Base-by-base conservation (phyloP, 2,888 invertebrate species). In the Pandemis corylana region DNA sequence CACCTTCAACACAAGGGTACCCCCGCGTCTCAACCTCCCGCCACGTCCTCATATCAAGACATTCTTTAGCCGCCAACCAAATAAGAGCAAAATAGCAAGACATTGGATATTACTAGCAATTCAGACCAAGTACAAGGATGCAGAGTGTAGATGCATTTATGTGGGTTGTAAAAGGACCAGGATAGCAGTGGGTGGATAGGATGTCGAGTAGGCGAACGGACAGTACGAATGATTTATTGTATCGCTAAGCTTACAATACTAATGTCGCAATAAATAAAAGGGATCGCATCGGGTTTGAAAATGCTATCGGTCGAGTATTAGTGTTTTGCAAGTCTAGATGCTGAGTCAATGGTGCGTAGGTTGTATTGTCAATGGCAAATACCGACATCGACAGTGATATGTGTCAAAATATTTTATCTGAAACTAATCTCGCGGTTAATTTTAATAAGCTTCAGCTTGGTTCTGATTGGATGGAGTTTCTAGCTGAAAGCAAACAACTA, bases 101-200 rank as follows among this genome's bases (percentile, higher is more conserved):
- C 59, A 65, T 65, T 51, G 51, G 51, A 51, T 64, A 74, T 74
- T 69, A 74, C 69, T 66, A 61, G 69, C 69, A 74, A 74, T 74
- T 61, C 61, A 42, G 61, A 61, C 51, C 67, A 71, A 46, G 67
- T 75, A 53, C 70, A 56, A 63, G 70, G 75, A 69, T 74, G 72
- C 59, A 49, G 49, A 49, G 12, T 49, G 56, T 56, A 70, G 44
- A 64, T 65, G 64, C 42, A 65, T 56, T 66, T 44, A 20, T 76
- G 90, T 89, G 84, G 90, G 89, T 79, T 82, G 85, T 76, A 82
- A 87, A 86, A 80, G 80, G 85, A 79, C 84, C 82, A 80, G 85
- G 85, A 79, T 74, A 84, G 62, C 7, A 28, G 74, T 75, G 70
- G 75, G 75, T 67, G 75, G 66, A 7, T 66, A 71, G 75, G 71